Evolutionary conservation across 2,888 invertebrate genomes (phyloP), one percentile per base, ranked within the genome.

Genomic region (Podabrus alpinus): DNA sequence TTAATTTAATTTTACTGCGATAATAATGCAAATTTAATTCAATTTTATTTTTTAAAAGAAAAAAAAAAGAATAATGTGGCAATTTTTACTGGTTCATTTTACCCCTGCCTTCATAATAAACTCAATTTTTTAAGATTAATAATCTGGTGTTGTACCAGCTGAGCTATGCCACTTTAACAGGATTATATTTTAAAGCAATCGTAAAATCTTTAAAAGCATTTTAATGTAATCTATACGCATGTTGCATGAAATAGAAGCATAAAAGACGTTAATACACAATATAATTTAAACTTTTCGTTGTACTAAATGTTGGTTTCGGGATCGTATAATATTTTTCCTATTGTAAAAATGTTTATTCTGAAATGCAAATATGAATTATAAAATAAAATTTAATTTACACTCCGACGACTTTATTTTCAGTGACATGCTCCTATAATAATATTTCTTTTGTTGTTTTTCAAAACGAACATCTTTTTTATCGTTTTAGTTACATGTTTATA

Each of bases 1-100:
- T 72, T 61, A 72, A 72, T 72, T 72, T 68, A 29, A 29, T 67
- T 60, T 68, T 62, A 72, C 15, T 59, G 69, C 60, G n/a, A 45
- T n/a, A 45, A 45, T 45, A 45, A 45, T n/a, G 45, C 45, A 45
- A 45, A 45, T 45, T 45, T 45, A 45, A 45, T 45, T 45, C 45
- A 45, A 45, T 45, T 45, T 45, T n/a, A 45, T 45, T n/a, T n/a
- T 29, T 29, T 45, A 13, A 45, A 45, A 45, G 3, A n/a, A n/a
- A n/a, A 45, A 45, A 45, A 45, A 45, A 45, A 45, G 45, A 45
- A 45, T 45, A 45, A 45, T 45, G n/a, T 45, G 45, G n/a, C 45
- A 45, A 45, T 45, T 45, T n/a, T 45, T 1, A n/a, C 45, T n/a
- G 45, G n/a, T 45, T 45, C 45, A n/a, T 45, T 45, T n/a, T 45